Base-by-base conservation (phyloP, 2,797 vertebrate genomes). In the Holocentrus rufus region DNA sequence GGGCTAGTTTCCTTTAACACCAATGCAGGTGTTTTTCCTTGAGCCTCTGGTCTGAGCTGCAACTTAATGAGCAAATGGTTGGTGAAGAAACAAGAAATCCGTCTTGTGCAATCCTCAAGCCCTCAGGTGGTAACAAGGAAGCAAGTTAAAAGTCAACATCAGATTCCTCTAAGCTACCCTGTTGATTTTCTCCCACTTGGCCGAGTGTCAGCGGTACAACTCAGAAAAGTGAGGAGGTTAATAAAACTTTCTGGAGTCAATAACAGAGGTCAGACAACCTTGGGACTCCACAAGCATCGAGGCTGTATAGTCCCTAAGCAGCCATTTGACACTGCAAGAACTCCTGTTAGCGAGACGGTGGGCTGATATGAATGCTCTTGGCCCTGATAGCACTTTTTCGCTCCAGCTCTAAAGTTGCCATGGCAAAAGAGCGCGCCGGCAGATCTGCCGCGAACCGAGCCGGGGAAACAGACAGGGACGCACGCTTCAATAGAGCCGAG, bases 371-470 rank as follows among this genome's bases (percentile, higher is more conserved):
- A 81, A 86, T 74, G 76, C 53, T 62, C 66, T 55, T 44, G 66
- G 71, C 72, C 57, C 69, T 13, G 64, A 72, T 65, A 13, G 57
- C 50, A 17, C 52, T 84, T 88, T 89, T 90, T 81, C 84, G 25
- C 75, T 77, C 58, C 36, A 58, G 54, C 83, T 91, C 46, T 85
- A 84, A 91, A 88, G 92, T 92, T 85, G 81, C 90, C 88, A 92
- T 92, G 85, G 90, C 81, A 87, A 91, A 87, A 64, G 85, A 81
- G 65, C 70, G 57, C 75, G 57, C 65, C 61, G 64, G 87, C 69
- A 74, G 79, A 88, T 78, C 46, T 49, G 61, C 59, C 56, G 18
- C 42, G 34, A 58, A 14, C 39, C 47, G 62, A 75, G 80, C 62
- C 11, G 36, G 36, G 66, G 66, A 31, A 65, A 71, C 65, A 83